These are phyloP conservation scores for Micrasema minimum DNA, from an alignment of 1,140 invertebrate genomes.

Conservation along the genomic window DNA sequence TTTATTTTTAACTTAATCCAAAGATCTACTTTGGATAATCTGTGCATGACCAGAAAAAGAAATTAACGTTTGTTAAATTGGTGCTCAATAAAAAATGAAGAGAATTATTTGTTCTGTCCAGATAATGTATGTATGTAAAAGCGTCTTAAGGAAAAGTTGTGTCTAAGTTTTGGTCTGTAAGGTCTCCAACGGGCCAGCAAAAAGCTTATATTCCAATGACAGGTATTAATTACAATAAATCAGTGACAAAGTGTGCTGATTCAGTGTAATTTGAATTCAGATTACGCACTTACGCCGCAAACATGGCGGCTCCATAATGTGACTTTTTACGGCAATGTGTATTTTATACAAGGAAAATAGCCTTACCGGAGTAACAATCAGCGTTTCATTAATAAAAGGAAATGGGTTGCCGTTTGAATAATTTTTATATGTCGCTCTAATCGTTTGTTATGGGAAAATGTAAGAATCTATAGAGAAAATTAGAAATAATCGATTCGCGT, in stretches of 20 bases:
- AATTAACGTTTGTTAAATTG: too few relatives aligned
- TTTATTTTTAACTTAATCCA: too few relatives aligned
- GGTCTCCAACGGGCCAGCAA: background rate
- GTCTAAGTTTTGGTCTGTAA: too few relatives aligned
- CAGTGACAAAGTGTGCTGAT: slow-evolving; percentile 3
- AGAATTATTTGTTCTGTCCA: too few relatives aligned
- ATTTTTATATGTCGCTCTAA: slow-evolving; percentile 16
- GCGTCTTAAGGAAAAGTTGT: too few relatives aligned
- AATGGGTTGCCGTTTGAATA: slow-evolving; percentile 32
- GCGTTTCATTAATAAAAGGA: slow-evolving; percentile 29
- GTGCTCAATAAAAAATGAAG: too few relatives aligned
- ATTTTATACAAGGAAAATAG: slow-evolving; percentile 32
- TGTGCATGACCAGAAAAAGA: too few relatives aligned
- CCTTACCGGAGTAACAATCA: slow-evolving; percentile 29
- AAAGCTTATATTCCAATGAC: slow-evolving; percentile 7
- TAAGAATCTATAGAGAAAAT: too few relatives aligned
- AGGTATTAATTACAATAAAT: slow-evolving; percentile 6
- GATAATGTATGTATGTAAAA: too few relatives aligned
- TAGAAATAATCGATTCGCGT: too few relatives aligned
- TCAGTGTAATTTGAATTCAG: slow-evolving; percentile 1
- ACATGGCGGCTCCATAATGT: slow-evolving; percentile 3
- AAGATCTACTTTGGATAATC: too few relatives aligned
- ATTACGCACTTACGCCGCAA: slow-evolving; percentile 5
- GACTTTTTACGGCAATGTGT: slow-evolving; percentile 21
- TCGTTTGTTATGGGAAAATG: slow-evolving; percentile 39